Conservation (phyloP, 1,140 invertebrate species). For the Cephus cinctus region DNA sequence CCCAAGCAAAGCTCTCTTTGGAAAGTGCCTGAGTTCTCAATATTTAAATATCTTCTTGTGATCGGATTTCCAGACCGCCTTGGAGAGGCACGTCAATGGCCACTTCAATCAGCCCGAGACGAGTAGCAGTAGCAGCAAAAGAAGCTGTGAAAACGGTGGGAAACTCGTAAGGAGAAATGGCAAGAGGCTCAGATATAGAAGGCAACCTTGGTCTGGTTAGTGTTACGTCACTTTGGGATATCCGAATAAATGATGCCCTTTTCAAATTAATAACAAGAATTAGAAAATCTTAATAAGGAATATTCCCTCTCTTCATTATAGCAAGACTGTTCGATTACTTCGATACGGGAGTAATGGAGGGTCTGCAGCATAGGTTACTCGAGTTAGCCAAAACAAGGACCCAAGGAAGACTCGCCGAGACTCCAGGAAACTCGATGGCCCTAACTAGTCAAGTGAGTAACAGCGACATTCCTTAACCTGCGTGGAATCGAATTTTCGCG, state of each 20-base stretch:
- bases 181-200: constrained; percentile 78
- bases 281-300: neutral
- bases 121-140: constrained; percentile 62
- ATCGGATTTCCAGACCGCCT: constrained; percentile 64
- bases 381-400: constrained; percentile 64
- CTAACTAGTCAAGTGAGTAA: constrained; percentile 66
- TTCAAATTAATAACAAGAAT: neutral
- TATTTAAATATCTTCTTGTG: constrained; percentile 16
- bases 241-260: neutral
- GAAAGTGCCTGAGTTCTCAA: constrained; percentile 14
- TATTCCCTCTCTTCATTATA: constrained; percentile 45
- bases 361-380: constrained; percentile 70
- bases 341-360: constrained; percentile 85
- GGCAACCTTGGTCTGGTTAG: constrained; percentile 80
- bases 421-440: constrained; percentile 59
- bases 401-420: constrained; percentile 54
- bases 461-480: no score
- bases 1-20: constrained; percentile 20
- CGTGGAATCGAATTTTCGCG: no score
- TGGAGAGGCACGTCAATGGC: constrained; percentile 91
- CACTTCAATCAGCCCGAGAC: constrained; percentile 76
- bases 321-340: constrained; percentile 87
- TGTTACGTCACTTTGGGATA: constrained; percentile 10
- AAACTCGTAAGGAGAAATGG: constrained; percentile 83
- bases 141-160: constrained; percentile 66